phyloP scores from a whole-genome alignment of 2,113 vertebrate species.

The Sakesphorus luctuosus region DNA sequence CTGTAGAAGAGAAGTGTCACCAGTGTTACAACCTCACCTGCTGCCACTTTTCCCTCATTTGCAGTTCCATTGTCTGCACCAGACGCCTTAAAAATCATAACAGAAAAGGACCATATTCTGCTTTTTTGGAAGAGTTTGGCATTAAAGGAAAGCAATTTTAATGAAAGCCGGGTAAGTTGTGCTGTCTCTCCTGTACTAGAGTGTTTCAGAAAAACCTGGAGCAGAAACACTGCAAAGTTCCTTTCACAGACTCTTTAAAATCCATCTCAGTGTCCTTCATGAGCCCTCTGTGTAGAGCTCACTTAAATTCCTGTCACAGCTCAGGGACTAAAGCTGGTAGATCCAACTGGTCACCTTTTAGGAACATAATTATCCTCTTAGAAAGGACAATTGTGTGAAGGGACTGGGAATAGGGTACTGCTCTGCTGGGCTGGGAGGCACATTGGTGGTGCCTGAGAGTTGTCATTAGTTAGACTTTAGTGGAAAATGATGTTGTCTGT shows the following conservation, averaged over 20 bases:
- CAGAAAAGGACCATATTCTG: slow-evolving; percentile 90
- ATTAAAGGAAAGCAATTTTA: slow-evolving; percentile 89
- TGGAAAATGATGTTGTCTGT: not conserved
- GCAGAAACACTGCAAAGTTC: not conserved
- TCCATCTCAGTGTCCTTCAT: not conserved
- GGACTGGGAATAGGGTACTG: not conserved
- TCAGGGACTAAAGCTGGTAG: not conserved
- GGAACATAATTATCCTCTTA: not conserved
- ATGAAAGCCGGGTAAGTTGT: slow-evolving; percentile 90
- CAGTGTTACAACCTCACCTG: not conserved
- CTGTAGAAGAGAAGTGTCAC: not conserved
- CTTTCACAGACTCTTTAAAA: not conserved
- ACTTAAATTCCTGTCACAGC: not conserved
- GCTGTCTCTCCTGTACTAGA: not conserved
- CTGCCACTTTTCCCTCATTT: not conserved
- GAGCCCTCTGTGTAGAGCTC: not conserved
- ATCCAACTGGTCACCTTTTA: not conserved
- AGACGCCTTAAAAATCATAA: slow-evolving; percentile 92
- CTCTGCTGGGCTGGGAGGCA: fast-evolving
- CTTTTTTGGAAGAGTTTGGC: slow-evolving; percentile 97
- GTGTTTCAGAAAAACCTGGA: not conserved
- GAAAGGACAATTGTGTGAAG: not conserved
- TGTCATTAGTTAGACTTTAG: not conserved
- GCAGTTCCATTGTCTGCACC: slow-evolving; percentile 89
- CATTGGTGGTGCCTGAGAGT: not conserved